phyloP scores from a whole-genome alignment of 2,797 vertebrate genomes.

The Helostoma temminkii region DNA sequence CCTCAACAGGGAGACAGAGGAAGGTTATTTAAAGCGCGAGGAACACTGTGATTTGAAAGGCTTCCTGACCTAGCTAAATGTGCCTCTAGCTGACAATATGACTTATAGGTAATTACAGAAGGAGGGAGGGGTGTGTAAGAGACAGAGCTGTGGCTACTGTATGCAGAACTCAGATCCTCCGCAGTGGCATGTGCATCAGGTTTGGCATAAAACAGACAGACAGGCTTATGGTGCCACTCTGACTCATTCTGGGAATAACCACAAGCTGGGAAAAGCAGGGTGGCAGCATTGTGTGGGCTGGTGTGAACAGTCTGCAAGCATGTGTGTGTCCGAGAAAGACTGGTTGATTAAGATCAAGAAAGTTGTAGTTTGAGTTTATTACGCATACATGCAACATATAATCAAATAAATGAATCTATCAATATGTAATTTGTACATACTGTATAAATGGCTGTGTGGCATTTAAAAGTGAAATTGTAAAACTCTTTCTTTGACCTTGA shows the following conservation, averaged over 20 bases:
- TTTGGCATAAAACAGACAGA: constrained; percentile 73
- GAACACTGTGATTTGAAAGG: constrained; percentile 45
- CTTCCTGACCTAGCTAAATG: constrained; percentile 44
- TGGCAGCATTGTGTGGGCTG: constrained; percentile 78
- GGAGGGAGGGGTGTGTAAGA: constrained; percentile 14
- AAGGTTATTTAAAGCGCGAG: constrained; percentile 71
- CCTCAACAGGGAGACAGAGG: constrained; percentile 59
- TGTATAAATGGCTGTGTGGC: constrained; percentile 4
- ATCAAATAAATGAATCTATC: not conserved
- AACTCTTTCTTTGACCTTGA: constrained; percentile 39
- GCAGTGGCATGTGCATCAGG: constrained; percentile 58
- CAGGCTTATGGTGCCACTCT: constrained; percentile 73
- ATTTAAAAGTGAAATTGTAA: constrained; percentile 11
- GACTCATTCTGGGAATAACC: constrained; percentile 76
- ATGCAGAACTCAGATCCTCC: constrained; percentile 26
- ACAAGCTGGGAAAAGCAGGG: constrained; percentile 78
- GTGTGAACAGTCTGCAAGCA: constrained; percentile 72
- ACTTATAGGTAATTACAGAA: constrained; percentile 49
- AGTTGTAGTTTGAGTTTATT: constrained; percentile 1
- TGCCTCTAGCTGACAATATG: constrained; percentile 56
- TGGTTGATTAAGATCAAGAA: constrained; percentile 11
- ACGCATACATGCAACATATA: not conserved
- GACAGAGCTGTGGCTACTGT: constrained; percentile 29
- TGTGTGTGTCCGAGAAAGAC: constrained; percentile 34
- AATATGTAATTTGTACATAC: not conserved